These are phyloP conservation scores for Ctenomys sociabilis DNA, from an alignment of 2,113 vertebrate species.

Conservation along the genomic window DNA sequence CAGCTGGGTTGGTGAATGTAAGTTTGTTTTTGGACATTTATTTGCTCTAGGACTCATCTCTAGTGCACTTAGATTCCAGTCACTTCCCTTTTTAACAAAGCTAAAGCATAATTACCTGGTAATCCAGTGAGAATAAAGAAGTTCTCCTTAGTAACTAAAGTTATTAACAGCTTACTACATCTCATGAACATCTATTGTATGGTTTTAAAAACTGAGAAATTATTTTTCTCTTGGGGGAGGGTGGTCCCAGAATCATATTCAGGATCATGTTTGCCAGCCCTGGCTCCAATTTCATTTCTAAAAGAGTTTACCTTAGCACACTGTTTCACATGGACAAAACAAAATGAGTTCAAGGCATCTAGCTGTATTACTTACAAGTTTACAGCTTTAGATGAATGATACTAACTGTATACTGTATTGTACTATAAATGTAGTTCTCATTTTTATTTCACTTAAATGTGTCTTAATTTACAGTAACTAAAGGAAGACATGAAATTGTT, in stretches of 20 bases:
- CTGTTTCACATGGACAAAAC: not conserved
- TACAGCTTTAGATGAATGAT: not conserved
- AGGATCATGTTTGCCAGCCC: no score
- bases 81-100: slow-evolving; percentile 14
- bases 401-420: not conserved
- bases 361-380: not conserved
- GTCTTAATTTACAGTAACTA: slow-evolving; percentile 90
- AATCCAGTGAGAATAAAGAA: not conserved
- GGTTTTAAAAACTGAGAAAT: not conserved
- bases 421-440: not conserved
- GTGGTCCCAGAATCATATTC: not conserved
- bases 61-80: not conserved
- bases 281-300: not conserved
- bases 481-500: slow-evolving; percentile 96
- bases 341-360: slow-evolving; percentile 1
- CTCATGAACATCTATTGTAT: not conserved
- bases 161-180: not conserved
- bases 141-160: not conserved
- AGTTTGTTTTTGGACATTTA: slow-evolving; percentile 71
- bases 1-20: slow-evolving; percentile 99
- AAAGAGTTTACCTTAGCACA: not conserved
- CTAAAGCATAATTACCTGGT: not conserved
- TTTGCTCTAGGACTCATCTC: not conserved
- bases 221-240: not conserved
- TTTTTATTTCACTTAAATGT: slow-evolving; percentile 57